Evolutionary conservation across 2,113 vertebrate genomes (phyloP), one percentile per base, ranked within the genome.

Genomic region (Cyanoliseus patagonus): DNA sequence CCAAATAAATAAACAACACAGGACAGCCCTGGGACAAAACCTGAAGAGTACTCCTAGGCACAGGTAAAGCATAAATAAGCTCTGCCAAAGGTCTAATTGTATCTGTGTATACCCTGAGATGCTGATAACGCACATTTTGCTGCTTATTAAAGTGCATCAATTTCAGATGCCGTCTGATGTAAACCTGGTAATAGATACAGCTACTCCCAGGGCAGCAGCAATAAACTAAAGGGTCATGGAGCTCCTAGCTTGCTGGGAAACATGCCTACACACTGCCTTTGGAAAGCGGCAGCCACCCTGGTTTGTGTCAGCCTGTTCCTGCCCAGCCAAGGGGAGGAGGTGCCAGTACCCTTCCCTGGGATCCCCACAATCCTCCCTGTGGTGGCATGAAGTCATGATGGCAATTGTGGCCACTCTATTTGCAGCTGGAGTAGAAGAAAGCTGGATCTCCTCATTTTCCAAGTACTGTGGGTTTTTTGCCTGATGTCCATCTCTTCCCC

Each of bases 121-220:
- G 73, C 84, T 94, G 92, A 90, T 77, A 97, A 77, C 77, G 86
- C 66, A 10, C 35, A 62, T 90, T 96, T 97, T 95, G 69, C 41
- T 83, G 27, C 81, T 95, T 92, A 94, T 68, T 88, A 88, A 91
- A 89, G 47, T 83, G 74, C 23, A 62, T 59, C 85, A 80, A 87
- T 53, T 89, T 95, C 91, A 78, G 55, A 70, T 86, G 46, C 30
- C 52, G 57, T 74, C 69, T 49, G 35, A 81, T 77, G 46, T 28
- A 80, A 83, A 96, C 88, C 25, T 79, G 63, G 77, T 90, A 90
- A 85, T n/a, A 57, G 37, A 77, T 72, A 63, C n/a, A 44, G 35
- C 66, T 73, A 35, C 35, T 94, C 46, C 19, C 62, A 63, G 68
- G 33, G 37, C 27, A 83, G 63, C 57, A 81, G 22, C 46, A 92